Conservation (phyloP, 2,797 vertebrate genomes). For the Protosalanx chinensis region DNA sequence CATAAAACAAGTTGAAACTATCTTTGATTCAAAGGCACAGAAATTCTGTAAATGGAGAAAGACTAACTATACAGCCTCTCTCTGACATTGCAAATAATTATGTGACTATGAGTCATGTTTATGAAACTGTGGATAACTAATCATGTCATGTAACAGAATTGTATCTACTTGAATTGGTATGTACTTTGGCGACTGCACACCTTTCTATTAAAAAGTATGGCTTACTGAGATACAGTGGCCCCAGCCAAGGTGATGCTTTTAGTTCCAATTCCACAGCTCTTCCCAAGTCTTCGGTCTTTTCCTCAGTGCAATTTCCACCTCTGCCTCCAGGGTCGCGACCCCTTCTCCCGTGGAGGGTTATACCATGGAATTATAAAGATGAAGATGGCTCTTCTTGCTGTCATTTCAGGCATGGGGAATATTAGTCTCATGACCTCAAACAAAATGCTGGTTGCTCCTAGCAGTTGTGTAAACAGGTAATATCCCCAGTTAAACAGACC, state of each 20-base stretch:
- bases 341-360: constrained; percentile 30
- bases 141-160: no score
- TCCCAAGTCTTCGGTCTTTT: constrained; percentile 19
- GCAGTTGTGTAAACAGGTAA: constrained; percentile 69
- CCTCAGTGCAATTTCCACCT: constrained; percentile 54
- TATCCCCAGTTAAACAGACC: constrained; percentile 64
- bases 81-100: no score
- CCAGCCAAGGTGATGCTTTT: not conserved
- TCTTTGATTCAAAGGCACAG: no score
- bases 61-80: no score
- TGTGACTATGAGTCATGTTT: no score
- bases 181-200: no score
- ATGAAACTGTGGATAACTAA: no score
- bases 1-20: no score
- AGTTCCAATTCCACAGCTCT: constrained; percentile 29
- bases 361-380: constrained; percentile 59
- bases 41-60: no score
- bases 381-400: constrained; percentile 31
- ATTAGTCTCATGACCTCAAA: constrained; percentile 69
- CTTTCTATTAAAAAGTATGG: no score
- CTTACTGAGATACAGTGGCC: not conserved
- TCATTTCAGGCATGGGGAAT: constrained; percentile 41
- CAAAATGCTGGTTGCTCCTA: constrained; percentile 60
- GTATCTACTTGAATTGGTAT: no score
- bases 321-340: constrained; percentile 50